These are phyloP conservation scores for Sebastes vulpes DNA, from an alignment of 2,797 vertebrate genomes.

Conservation along the genomic window DNA sequence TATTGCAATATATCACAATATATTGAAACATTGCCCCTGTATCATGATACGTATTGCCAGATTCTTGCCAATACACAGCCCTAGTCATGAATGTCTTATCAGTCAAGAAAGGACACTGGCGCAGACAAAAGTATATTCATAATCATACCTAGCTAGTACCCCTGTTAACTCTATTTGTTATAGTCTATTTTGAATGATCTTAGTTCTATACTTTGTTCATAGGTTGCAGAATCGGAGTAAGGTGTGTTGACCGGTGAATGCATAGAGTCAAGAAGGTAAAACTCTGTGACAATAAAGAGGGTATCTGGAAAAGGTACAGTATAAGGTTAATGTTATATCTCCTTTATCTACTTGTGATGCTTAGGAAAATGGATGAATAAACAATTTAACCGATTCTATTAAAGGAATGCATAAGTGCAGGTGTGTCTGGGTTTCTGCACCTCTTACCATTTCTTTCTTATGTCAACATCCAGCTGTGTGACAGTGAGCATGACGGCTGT, in stretches of 20 bases:
- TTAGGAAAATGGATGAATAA: background rate
- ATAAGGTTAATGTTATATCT: background rate
- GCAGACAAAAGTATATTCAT: background rate
- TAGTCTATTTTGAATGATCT: background rate
- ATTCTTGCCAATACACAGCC: too few relatives aligned
- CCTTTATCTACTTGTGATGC: background rate
- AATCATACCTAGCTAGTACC: background rate
- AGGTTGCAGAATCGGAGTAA: conserved; percentile 88
- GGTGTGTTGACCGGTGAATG: conserved; percentile 92
- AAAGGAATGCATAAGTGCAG: background rate
- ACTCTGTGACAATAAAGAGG: conserved; percentile 92
- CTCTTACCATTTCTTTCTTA: conserved; percentile 5
- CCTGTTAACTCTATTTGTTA: background rate
- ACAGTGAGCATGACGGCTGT: conserved; percentile 92
- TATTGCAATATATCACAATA: too few relatives aligned
- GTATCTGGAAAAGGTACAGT: conserved; percentile 93
- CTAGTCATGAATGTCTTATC: background rate
- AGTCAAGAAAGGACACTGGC: background rate
- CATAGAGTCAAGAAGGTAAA: conserved; percentile 97
- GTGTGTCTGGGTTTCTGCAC: background rate
- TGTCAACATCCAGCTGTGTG: conserved; percentile 74
- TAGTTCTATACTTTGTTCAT: conserved; percentile 11
- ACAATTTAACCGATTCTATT: background rate
- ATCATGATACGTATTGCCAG: too few relatives aligned
- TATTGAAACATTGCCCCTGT: too few relatives aligned